Base-by-base conservation (phyloP, 2,797 vertebrate species). In the Scolopax rusticola region DNA sequence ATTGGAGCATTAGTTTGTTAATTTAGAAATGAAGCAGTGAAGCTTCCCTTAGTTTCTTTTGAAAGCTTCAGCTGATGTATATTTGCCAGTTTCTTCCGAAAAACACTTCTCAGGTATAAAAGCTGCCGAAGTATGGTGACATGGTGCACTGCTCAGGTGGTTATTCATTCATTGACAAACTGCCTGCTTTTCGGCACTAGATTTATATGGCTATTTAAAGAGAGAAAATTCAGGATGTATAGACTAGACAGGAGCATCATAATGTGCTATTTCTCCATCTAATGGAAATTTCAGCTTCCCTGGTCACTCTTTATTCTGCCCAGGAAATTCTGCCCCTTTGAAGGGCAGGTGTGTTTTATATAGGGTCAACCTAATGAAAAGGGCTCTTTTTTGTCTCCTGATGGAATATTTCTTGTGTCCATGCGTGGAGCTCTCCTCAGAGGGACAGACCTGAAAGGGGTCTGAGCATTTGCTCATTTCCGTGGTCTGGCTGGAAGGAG, bases 211-310 rank as follows among this genome's bases (percentile, higher is more conserved):
- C 95, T 89, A 87, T 96, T 95, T 92, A 79, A 92, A 91, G 81
- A 56, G 74, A 95, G 90, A 96, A 97, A 97, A 96, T 91, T 91
- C 89, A 96, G 87, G 82, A 90, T 54, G 74, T 88, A 50, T 41
- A 84, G 74, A 95, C 94, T 67, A 94, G 85, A 97, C 63, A 77
- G 77, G 68, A 97, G 95, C 65, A 91, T 87, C 73, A 77, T 96
- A 91, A 93, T 92, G 84, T 90, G 32, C 93, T 97, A 92, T 97
- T 97, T 96, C 98, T 97, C 87, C 74, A 82, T 92, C 97, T 98
- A 98, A 98, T 98, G 97, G 97, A 98, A 98, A 96, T 97, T 96
- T 88, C 36, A 80, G 53, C 89, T 92, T 67, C 93, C 82, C 83
- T 84, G 60, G 89, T 45, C 67, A 41, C 74, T 83, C 43, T 67